A percentile compares a stretch with the other conserved stretches of the same genome.
phyloP scores from a whole-genome alignment of 2,888 invertebrate species.

The Calameuta idolon region DNA sequence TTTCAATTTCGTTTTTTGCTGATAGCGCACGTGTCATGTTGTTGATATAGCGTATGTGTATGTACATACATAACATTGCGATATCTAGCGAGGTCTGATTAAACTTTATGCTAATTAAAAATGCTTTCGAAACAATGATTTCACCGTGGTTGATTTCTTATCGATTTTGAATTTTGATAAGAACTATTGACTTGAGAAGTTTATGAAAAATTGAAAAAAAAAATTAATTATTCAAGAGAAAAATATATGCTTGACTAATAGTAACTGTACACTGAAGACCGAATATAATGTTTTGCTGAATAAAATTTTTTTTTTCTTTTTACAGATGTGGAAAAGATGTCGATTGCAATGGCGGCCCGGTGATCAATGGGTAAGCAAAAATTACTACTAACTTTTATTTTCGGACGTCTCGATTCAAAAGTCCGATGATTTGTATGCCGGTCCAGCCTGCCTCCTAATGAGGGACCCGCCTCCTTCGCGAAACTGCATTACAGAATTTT shows the following conservation, averaged over 20 bases:
- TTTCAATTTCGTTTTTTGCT: background rate
- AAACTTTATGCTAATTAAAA: conserved; percentile 11
- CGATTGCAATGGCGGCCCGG: conserved; percentile 43
- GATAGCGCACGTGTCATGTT: background rate
- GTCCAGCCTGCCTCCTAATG: background rate
- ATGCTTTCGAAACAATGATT: background rate
- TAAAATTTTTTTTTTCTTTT: conserved; percentile 29
- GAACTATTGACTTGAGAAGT: background rate
- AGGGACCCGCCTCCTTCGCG: background rate
- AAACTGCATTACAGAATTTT: background rate
- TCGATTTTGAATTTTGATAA: background rate
- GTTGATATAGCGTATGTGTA: background rate
- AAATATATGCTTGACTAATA: no score
- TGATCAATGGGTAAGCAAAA: conserved; percentile 55
- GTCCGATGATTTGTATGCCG: conserved; percentile 15
- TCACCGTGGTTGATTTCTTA: background rate
- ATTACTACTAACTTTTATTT: conserved; percentile 25
- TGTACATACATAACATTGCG: background rate
- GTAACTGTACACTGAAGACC: no score
- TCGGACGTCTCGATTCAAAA: conserved; percentile 5
- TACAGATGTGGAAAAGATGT: conserved; percentile 47
- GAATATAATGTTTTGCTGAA: no score
- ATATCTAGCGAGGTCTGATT: conserved; percentile 4
- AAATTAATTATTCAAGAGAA: background rate
- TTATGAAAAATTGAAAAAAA: background rate